Conservation (phyloP, 2,888 invertebrate species). For the Sinopyrophorus schimmeli region DNA sequence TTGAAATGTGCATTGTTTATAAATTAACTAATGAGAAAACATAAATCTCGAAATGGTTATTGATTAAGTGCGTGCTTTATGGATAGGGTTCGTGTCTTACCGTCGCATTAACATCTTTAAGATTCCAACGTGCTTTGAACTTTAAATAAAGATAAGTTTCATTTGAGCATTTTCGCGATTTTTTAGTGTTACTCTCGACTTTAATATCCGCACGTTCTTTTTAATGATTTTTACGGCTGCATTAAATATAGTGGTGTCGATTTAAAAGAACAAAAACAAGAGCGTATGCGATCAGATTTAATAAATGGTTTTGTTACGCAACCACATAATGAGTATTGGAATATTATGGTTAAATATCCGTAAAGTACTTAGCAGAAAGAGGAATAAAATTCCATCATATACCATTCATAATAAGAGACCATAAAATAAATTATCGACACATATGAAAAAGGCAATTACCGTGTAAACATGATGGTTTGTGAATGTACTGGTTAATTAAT, state of each 20-base stretch:
- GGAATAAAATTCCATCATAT: slow-evolving; percentile 1
- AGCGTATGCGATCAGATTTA: no score
- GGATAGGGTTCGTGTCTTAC: slow-evolving; percentile 33
- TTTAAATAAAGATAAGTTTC: slow-evolving; percentile 1
- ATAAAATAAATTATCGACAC: slow-evolving; percentile 27
- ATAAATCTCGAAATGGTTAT: no score
- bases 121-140: slow-evolving; percentile 4
- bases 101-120: slow-evolving; percentile 39
- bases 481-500: slow-evolving; percentile 34
- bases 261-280: no score
- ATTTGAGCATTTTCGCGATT: background rate
- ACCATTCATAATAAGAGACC: slow-evolving; percentile 13
- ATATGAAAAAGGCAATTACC: slow-evolving; percentile 44
- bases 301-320: no score
- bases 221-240: background rate
- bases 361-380: slow-evolving; percentile 12
- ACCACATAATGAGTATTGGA: slow-evolving; percentile 2
- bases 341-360: slow-evolving; percentile 13
- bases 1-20: no score
- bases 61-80: no score
- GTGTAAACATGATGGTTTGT: slow-evolving; percentile 51
- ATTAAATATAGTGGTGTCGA: background rate
- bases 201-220: background rate
- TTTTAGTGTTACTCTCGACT: background rate
- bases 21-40: no score